phyloP scores from a whole-genome alignment of 2,113 vertebrate species.

The Sylvia atricapilla region DNA sequence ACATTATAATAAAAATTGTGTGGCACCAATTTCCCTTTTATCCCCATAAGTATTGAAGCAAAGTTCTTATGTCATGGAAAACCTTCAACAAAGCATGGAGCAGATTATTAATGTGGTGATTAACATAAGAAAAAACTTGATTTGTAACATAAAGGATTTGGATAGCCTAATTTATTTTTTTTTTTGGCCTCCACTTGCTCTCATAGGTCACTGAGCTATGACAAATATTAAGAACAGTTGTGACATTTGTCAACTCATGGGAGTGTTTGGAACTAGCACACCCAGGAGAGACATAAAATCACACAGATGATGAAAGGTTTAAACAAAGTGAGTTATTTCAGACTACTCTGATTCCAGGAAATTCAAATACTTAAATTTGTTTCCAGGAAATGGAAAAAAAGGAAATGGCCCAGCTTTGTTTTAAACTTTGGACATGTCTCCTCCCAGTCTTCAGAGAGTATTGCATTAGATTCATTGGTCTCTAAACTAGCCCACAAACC shows the following conservation, averaged over 20 bases:
- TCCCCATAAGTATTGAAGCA: not conserved
- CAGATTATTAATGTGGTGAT: not conserved
- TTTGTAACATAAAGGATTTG: not conserved
- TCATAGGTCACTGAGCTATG: not conserved
- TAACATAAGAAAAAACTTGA: not conserved
- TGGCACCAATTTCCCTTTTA: not conserved
- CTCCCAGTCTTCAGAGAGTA: not conserved
- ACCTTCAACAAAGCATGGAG: not conserved
- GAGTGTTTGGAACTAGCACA: not conserved
- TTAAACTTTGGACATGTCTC: not conserved
- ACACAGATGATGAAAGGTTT: not conserved
- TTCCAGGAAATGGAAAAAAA: slow-evolving; percentile 34
- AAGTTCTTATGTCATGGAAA: not conserved
- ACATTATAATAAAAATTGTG: not conserved
- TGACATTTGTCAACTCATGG: not conserved
- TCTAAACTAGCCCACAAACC: not conserved
- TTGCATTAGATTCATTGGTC: not conserved
- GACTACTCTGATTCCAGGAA: slow-evolving; percentile 13
- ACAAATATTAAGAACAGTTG: not conserved
- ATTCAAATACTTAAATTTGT: not conserved
- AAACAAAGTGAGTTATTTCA: not conserved
- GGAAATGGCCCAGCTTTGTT: not conserved
- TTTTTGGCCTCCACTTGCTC: not conserved
- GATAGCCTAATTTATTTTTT: not conserved
- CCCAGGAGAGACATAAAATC: not conserved